Evolutionary conservation across 2,888 invertebrate genomes (phyloP), one percentile per base, ranked within the genome.

Genomic region (Blera fallax): DNA sequence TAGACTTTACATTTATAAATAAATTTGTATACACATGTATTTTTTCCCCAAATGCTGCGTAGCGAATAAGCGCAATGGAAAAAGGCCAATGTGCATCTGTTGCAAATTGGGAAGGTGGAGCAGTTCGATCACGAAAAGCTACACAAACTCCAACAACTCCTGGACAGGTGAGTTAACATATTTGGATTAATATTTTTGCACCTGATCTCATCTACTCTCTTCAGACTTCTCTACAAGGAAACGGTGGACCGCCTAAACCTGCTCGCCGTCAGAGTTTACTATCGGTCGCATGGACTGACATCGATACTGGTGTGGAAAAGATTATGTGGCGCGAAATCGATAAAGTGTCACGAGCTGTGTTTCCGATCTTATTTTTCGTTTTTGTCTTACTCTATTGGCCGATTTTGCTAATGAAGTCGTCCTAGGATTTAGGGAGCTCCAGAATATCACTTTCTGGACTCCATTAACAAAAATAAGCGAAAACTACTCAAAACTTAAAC

Each of bases 311-410:
- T 2, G 94, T 95, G 89, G 95, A 95, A 88, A 94, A 95, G 88
- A 94, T 96, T n/a, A 93, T 95, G 88, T 96, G 96, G 94, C 93
- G 95, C 70, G 95, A 96, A 93, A 96, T 97, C 85, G 97, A 97
- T 91, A 94, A 95, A 89, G 93, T 95, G 3, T 96, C 96, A 3
- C 93, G 96, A 64, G 94, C 95, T 60, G 94, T 96, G 4, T 97
- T 97, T 91, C 97, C 97, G 6, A 94, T 94, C 14, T 90, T 96
- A n/a, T 97, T 97, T 92, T 93, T 96, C 16, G 93, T 96, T 16
- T 96, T 97, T 90, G 94, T 95, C 67, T 93, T 95, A 0, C 93
- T 96, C 89, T 97, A 96, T 91, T 97, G 96, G 96, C 96, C 96
- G 0, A 95, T 96, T 80, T 92, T 97, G 58, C 92, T 96, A 56